These are phyloP conservation scores for Psophia crepitans DNA, from an alignment of 2,113 vertebrate species.

Conservation along the genomic window DNA sequence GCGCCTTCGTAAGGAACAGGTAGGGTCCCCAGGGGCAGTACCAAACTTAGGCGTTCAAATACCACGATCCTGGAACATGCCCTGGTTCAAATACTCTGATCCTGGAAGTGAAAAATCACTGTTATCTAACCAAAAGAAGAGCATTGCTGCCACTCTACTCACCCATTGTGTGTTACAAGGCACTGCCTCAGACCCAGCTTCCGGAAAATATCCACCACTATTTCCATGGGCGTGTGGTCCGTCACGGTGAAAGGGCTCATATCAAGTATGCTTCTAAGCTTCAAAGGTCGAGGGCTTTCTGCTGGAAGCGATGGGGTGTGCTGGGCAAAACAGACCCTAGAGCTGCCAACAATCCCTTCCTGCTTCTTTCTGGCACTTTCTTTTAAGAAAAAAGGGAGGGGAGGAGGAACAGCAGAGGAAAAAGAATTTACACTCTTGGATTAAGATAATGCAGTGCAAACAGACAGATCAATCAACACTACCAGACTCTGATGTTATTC, in stretches of 20 bases:
- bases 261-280: constrained; percentile 95
- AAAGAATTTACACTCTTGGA: not conserved
- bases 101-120: not conserved
- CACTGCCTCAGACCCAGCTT: constrained; percentile 98
- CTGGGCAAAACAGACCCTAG: constrained; percentile 95
- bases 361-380: constrained; percentile 97
- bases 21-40: not conserved
- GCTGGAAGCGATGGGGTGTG: constrained; percentile 95
- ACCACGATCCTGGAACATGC: not conserved
- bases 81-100: not conserved
- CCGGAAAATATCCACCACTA: constrained; percentile 98
- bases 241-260: constrained; percentile 99
- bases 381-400: constrained; percentile 53
- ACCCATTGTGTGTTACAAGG: constrained; percentile 99
- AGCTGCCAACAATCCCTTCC: constrained; percentile 93
- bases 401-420: not conserved
- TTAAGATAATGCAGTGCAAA: not conserved
- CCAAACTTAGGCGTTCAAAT: not conserved
- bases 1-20: not conserved
- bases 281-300: constrained; percentile 94
- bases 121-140: not conserved
- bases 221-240: constrained; percentile 99
- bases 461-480: not conserved
- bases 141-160: constrained; percentile 56
- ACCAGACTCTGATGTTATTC: not conserved